Evolutionary conservation across 2,888 invertebrate genomes (phyloP).

Genomic region (Cryptus viduatorius): DNA sequence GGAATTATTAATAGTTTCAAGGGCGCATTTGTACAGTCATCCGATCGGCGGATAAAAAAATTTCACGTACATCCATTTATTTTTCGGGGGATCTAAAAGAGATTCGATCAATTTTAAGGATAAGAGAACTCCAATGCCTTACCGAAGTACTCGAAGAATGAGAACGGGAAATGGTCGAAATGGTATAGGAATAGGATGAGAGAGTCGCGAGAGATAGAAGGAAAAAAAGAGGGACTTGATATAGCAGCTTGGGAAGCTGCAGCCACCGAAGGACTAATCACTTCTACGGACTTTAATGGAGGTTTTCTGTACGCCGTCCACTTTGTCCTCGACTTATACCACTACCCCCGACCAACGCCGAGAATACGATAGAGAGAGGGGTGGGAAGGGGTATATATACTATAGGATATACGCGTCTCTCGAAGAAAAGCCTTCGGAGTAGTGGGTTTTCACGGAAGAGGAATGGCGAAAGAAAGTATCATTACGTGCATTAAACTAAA

Average conservation of each 20-base stretch:
- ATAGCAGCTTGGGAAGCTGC: slow-evolving; percentile 68
- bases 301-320: slow-evolving; percentile 85
- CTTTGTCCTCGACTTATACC: slow-evolving; percentile 84
- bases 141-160: slow-evolving; percentile 45
- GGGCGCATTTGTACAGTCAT: not conserved
- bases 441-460: slow-evolving; percentile 12
- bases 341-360: slow-evolving; percentile 72
- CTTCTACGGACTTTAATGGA: slow-evolving; percentile 85
- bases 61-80: not conserved
- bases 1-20: not conserved
- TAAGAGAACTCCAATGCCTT: slow-evolving; percentile 43
- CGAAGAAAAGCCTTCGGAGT: slow-evolving; percentile 78
- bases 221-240: slow-evolving; percentile 57
- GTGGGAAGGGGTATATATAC: not conserved
- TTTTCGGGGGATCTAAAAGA: not conserved
- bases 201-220: slow-evolving; percentile 52
- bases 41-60: not conserved
- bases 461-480: slow-evolving; percentile 76
- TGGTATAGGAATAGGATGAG: slow-evolving; percentile 53
- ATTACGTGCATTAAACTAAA: slow-evolving; percentile 83
- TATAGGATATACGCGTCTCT: slow-evolving; percentile 71
- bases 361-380: slow-evolving; percentile 33
- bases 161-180: slow-evolving; percentile 60
- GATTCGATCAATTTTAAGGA: slow-evolving; percentile 59
- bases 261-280: slow-evolving; percentile 81